A percentile compares a stretch with the other conserved stretches of the same genome.
phyloP scores from a whole-genome alignment of 2,113 vertebrate genomes.

The Aspiorhynchus laticeps region DNA sequence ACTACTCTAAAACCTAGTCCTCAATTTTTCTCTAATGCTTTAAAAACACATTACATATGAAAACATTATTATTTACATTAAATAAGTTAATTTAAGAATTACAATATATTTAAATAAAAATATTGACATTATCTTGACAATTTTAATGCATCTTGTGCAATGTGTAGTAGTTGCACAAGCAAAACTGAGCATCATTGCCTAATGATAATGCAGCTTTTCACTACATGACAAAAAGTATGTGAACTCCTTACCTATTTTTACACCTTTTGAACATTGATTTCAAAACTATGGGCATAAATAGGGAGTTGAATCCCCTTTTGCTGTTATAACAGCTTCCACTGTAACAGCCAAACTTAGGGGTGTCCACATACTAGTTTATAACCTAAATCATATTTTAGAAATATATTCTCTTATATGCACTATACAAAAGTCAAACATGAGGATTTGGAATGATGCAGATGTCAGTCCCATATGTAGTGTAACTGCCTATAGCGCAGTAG shows the following conservation, averaged over 20 bases:
- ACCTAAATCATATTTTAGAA: neutral
- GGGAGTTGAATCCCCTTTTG: neutral
- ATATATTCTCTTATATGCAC: neutral
- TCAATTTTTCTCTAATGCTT: neutral
- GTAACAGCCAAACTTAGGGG: neutral
- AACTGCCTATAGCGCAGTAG: slow-evolving; percentile 22
- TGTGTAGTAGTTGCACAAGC: neutral
- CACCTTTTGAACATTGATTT: neutral
- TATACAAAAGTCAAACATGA: neutral
- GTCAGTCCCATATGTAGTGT: slow-evolving; percentile 13
- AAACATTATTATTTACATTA: neutral
- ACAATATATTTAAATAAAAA: neutral
- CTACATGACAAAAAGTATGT: neutral
- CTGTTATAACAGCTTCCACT: neutral
- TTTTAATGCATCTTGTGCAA: neutral
- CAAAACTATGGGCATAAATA: neutral
- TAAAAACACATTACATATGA: neutral
- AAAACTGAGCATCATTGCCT: neutral
- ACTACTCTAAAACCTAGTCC: slow-evolving; percentile 22
- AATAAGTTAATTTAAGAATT: neutral
- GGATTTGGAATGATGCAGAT: neutral
- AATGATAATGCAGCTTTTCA: neutral
- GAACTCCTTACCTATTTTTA: neutral
- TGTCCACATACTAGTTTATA: neutral
- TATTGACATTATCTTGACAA: neutral